These are phyloP conservation scores for Nemotelus pantherinus DNA, from an alignment of 2,888 invertebrate species.

Conservation along the genomic window DNA sequence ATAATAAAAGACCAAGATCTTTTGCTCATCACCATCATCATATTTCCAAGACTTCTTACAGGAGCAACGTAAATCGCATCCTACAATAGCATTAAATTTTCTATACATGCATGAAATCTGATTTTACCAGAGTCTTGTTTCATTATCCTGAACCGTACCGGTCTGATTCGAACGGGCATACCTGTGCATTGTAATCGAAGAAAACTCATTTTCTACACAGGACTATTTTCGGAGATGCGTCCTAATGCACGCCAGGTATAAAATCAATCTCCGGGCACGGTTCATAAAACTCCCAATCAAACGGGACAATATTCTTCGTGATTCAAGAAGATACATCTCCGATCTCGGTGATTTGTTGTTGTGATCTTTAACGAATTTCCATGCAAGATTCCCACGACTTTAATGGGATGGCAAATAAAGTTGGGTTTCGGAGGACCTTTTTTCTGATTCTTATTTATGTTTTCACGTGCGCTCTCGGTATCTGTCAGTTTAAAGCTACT, in stretches of 20 bases:
- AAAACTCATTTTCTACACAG: not conserved
- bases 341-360: constrained; percentile 22
- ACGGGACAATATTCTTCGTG: constrained; percentile 16
- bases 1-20: constrained; percentile 11
- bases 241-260: constrained; percentile 36
- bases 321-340: constrained; percentile 32
- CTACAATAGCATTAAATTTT: constrained; percentile 43
- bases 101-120: constrained; percentile 44
- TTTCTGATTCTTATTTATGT: constrained; percentile 32
- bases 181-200: constrained; percentile 19
- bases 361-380: constrained; percentile 13
- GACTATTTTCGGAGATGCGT: constrained; percentile 21
- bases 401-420: constrained; percentile 43
- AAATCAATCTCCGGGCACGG: constrained; percentile 15
- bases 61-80: constrained; percentile 30
- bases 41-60: constrained; percentile 25
- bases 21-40: constrained; percentile 27
- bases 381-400: constrained; percentile 40
- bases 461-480: constrained; percentile 40
- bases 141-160: constrained; percentile 23
- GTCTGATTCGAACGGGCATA: not conserved
- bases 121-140: constrained; percentile 42
- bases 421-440: constrained; percentile 35
- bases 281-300: constrained; percentile 20
- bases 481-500: constrained; percentile 2